phyloP scores from a whole-genome alignment of 2,888 invertebrate species.

The Girardia tigrina region DNA sequence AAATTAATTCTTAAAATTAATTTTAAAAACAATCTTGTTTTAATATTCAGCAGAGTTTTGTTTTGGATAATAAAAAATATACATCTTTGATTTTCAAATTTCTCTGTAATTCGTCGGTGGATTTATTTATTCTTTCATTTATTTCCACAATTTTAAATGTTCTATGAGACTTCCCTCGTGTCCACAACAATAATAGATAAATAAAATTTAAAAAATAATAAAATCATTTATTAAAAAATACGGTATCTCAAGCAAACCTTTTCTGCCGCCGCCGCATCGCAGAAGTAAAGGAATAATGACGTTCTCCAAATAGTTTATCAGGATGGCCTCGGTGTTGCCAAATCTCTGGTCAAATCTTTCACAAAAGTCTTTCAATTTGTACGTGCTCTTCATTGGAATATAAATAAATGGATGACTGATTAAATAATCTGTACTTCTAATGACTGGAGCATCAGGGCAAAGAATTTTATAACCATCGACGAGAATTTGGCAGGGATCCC shows the following conservation, averaged over 20 bases:
- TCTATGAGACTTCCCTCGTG: too few species aligned
- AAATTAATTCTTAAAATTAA: too few species aligned
- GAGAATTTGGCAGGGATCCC: slow-evolving; percentile 61
- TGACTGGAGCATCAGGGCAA: slow-evolving; percentile 83
- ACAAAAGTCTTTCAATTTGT: slow-evolving; percentile 34
- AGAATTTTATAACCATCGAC: slow-evolving; percentile 80
- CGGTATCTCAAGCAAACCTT: slow-evolving; percentile 60
- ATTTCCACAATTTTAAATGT: too few species aligned
- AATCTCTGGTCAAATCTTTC: slow-evolving; percentile 25
- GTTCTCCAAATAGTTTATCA: slow-evolving; percentile 61
- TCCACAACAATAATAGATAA: too few species aligned
- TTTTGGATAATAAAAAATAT: too few species aligned
- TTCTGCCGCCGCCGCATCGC: slow-evolving; percentile 79
- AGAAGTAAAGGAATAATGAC: slow-evolving; percentile 86
- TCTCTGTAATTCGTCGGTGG: too few species aligned
- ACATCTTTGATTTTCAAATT: too few species aligned
- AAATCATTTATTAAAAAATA: too few species aligned
- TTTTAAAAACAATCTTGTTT: too few species aligned
- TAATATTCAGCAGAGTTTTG: too few species aligned
- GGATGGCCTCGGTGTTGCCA: neutral
- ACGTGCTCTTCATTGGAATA: slow-evolving; percentile 18
- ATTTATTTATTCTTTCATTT: too few species aligned
- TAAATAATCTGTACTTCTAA: slow-evolving; percentile 59
- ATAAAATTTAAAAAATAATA: too few species aligned
- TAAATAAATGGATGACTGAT: neutral